Evolutionary conservation across 1,140 invertebrate genomes (phyloP).

Genomic region (Ceratitis capitata): DNA sequence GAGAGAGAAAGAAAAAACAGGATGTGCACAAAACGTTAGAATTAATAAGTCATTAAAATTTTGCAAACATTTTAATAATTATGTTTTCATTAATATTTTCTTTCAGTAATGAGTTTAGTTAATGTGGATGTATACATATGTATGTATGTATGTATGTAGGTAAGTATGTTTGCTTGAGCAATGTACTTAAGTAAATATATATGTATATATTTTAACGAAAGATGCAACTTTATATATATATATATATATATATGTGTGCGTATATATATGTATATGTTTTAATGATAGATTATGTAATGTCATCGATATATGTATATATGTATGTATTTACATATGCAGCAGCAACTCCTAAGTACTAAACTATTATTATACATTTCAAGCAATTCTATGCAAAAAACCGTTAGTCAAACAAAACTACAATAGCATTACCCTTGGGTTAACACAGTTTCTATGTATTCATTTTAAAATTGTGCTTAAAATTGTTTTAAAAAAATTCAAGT

Average conservation of each 20-base stretch:
- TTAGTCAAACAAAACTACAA: not conserved
- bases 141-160: not conserved
- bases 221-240: not conserved
- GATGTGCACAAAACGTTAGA: slow-evolving; percentile 66
- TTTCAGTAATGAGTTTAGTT: not conserved
- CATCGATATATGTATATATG: not conserved
- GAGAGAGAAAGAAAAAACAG: slow-evolving; percentile 63
- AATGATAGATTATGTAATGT: not conserved
- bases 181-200: not conserved
- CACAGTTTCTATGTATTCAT: too few species aligned
- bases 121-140: not conserved
- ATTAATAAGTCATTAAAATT: slow-evolving; percentile 48
- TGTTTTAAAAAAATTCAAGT: not conserved
- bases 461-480: not conserved
- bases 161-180: not conserved
- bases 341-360: slow-evolving; percentile 4
- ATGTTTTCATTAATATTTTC: not conserved
- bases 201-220: not conserved
- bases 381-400: not conserved
- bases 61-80: slow-evolving; percentile 35
- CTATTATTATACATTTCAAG: not conserved
- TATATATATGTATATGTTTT: not conserved
- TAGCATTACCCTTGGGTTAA: not conserved
- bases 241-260: not conserved
- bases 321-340: not conserved